Conservation (phyloP, 2,113 vertebrate genomes). For the Capra hircus region DNA sequence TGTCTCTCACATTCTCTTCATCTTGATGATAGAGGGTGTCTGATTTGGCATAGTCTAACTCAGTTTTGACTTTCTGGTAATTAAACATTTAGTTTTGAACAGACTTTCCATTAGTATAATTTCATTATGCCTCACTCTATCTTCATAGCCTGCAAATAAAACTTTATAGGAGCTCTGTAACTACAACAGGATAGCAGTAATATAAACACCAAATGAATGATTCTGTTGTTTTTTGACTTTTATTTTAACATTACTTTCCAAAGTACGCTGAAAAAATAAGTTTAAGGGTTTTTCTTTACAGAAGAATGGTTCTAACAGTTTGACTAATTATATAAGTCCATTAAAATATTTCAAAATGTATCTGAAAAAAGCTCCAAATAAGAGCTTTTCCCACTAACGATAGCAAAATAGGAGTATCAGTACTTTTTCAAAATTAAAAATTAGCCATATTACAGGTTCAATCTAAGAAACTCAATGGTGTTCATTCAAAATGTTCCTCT, state of each 20-base stretch:
- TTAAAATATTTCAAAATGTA: background rate
- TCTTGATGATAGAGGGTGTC: background rate
- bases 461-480: background rate
- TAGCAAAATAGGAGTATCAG: background rate
- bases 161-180: background rate
- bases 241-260: background rate
- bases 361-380: background rate
- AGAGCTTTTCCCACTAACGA: background rate
- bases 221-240: background rate
- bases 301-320: background rate
- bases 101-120: background rate
- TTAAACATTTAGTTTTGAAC: constrained; percentile 32
- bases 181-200: background rate
- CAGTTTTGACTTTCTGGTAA: constrained; percentile 29
- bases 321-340: background rate
- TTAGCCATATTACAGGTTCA: background rate
- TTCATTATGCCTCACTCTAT: background rate
- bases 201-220: background rate
- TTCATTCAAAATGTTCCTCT: background rate
- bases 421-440: background rate
- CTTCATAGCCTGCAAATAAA: background rate
- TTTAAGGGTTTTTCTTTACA: background rate
- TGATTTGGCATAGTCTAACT: background rate
- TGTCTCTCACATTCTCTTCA: background rate
- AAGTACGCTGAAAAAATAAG: background rate